These are phyloP conservation scores for Phrynocephalus guinanensis DNA, from an alignment of 2,797 vertebrate species.

Conservation along the genomic window DNA sequence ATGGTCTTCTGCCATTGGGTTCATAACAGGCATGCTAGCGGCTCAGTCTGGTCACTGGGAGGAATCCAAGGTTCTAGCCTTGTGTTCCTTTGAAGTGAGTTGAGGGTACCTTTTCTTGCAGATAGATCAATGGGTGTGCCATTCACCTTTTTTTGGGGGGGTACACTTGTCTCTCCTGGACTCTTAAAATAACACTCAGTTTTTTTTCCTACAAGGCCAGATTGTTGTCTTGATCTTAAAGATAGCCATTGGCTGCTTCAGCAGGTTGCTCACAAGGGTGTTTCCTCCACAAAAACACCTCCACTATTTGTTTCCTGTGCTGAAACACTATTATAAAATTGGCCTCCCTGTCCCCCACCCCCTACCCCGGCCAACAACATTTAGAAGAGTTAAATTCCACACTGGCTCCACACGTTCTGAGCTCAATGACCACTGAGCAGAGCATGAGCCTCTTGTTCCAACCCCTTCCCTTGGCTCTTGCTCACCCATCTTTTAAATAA, in stretches of 20 bases:
- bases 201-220: neutral
- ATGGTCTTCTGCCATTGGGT: neutral
- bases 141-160: neutral
- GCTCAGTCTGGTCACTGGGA: neutral
- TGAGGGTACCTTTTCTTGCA: neutral
- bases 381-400: neutral
- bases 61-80: neutral
- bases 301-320: neutral
- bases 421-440: neutral
- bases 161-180: neutral
- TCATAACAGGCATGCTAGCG: neutral
- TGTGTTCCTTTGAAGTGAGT: neutral
- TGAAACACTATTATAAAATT: neutral
- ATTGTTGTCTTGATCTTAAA: neutral
- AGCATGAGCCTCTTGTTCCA: neutral
- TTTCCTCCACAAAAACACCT: too few species aligned
- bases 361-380: too few species aligned
- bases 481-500: neutral
- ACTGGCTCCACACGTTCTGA: neutral
- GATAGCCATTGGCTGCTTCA: too few species aligned
- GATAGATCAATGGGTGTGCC: neutral
- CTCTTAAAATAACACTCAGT: neutral
- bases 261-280: neutral
- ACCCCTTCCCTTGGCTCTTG: neutral
- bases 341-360: neutral